A percentile compares a stretch with the other conserved stretches of the same genome.
phyloP scores from a whole-genome alignment of 2,797 vertebrate species.

The Mallotus villosus region DNA sequence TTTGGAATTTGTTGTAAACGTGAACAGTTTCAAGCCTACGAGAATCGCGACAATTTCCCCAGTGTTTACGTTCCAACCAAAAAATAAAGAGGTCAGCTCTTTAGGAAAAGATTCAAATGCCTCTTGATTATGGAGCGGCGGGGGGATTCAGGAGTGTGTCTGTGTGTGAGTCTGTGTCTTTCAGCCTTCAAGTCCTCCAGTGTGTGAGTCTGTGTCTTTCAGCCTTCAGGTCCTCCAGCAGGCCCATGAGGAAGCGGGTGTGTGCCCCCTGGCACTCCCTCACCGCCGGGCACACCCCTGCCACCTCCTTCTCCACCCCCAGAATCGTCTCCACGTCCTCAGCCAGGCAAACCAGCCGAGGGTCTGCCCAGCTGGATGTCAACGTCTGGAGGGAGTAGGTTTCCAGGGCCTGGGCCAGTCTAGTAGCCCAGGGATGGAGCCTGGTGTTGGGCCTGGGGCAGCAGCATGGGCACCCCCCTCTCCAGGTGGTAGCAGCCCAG shows the following conservation, averaged over 20 bases:
- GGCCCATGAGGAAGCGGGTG: constrained; percentile 8
- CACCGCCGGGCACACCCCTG: not conserved
- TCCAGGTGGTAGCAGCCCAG: constrained; percentile 64
- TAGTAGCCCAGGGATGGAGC: not conserved
- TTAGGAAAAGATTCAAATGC: too few species aligned
- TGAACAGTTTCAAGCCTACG: too few species aligned
- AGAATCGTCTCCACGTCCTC: not conserved
- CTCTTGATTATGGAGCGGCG: too few species aligned
- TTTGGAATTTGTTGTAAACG: too few species aligned
- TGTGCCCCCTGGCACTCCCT: constrained; percentile 8
- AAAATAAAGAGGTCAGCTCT: too few species aligned
- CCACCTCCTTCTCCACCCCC: constrained; percentile 3
- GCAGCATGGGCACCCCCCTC: not conserved
- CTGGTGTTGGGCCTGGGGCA: not conserved
- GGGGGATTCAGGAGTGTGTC: not conserved
- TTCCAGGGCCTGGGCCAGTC: constrained; percentile 15
- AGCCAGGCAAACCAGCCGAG: not conserved
- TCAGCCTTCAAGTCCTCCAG: constrained; percentile 1
- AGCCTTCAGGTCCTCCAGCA: constrained; percentile 4
- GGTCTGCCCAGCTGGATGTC: constrained; percentile 4
- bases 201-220: too few species aligned
- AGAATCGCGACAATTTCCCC: too few species aligned
- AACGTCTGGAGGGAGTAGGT: not conserved
- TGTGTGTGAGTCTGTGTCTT: not conserved
- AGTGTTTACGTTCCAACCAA: too few species aligned